Base-by-base conservation (phyloP, 2,888 invertebrate genomes). In the Chymomyza caudatula region DNA sequence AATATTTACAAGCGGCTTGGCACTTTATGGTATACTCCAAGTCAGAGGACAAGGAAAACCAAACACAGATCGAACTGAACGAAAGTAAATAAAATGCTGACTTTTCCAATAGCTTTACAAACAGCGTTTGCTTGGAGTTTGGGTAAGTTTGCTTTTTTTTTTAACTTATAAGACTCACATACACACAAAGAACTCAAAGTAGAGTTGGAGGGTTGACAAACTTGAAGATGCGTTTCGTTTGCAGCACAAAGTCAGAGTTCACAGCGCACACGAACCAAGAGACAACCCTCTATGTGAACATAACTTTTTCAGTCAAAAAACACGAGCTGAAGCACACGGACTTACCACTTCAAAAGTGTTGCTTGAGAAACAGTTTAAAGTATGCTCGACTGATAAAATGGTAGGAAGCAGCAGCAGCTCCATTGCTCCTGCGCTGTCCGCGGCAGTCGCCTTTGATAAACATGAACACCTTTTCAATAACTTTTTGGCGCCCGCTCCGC, bases 391-490 rank as follows among this genome's bases (percentile, higher is more conserved):
- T 47, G 47, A 15, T 47, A 17, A 47, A 17, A 47, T 17, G 47
- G 19, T 19, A 67, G 47, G 15, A 43, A 43, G 43, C 43, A 43
- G 43, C n/a, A 47, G 47, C 17, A 17, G 19, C 47, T 47, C 47
- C 47, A n/a, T 47, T 19, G 47, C 44, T 44, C 42, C 20, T 47
- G 19, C 58, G 15, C 20, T 42, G 49, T 61, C 51, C 17, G 43
- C 29, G 29, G 55, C 25, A 44, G n/a, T 44, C 19, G 53, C 55
- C 69, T 62, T 69, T 77, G 73, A 72, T 84, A 82, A 75, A 79
- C 86, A 77, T 73, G 77, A 85, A 85, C 86, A 86, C 82, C 82
- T 86, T 86, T 67, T 60, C 71, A 70, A 74, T 80, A 63, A 61
- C 51, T 56, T 17, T 49, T 43, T 52, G 58, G 55, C 52, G 56